These are phyloP conservation scores for Ellobium chinense DNA, from an alignment of 2,888 invertebrate genomes.

Conservation along the genomic window DNA sequence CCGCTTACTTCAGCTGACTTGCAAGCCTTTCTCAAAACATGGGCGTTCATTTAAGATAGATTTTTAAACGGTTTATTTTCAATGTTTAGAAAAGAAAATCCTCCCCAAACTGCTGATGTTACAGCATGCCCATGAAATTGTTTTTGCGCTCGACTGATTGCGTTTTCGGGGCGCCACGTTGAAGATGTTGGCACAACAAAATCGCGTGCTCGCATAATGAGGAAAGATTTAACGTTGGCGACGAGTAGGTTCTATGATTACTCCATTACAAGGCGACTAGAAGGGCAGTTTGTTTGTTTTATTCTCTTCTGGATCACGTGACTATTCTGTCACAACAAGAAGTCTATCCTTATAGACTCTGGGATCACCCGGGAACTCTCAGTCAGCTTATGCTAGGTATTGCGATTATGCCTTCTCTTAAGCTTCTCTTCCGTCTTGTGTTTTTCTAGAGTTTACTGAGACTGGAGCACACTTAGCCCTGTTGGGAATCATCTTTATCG, in stretches of 20 bases:
- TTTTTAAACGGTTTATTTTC: constrained; percentile 35
- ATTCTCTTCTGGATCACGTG: no score
- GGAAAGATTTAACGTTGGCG: neutral
- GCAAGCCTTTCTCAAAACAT: no score
- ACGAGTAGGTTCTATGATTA: neutral
- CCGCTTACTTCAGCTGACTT: neutral
- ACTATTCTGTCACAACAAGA: no score
- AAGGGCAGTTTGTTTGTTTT: neutral
- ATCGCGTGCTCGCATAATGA: neutral
- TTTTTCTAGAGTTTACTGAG: no score
- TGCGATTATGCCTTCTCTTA: no score
- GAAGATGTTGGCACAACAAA: neutral
- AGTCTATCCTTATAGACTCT: no score
- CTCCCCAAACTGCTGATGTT: neutral
- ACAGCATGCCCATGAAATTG: neutral
- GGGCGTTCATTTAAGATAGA: constrained; percentile 19
- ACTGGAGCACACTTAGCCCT: no score
- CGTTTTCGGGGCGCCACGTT: neutral
- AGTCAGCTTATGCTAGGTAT: no score
- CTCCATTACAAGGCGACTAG: neutral
- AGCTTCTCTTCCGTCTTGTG: no score
- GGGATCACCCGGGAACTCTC: no score
- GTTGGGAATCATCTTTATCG: no score
- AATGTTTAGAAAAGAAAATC: constrained; percentile 25
- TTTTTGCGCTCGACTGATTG: constrained; percentile 6